Evolutionary conservation across 2,113 vertebrate species (phyloP).

Genomic region (Alouatta palliata): DNA sequence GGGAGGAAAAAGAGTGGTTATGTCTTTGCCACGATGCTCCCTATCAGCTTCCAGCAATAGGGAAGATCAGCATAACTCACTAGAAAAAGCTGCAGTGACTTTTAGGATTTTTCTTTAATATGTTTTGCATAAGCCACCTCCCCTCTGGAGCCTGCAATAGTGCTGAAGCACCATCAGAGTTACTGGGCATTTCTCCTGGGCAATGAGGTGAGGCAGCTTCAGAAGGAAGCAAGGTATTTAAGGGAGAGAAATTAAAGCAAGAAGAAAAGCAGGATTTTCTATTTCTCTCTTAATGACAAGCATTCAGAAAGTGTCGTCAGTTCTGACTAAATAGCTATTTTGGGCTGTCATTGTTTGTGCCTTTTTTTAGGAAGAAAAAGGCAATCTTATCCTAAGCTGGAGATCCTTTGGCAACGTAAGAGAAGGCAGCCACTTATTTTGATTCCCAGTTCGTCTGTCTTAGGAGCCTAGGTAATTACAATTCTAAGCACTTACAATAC

Average conservation of each 20-base stretch:
- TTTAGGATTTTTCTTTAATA: constrained; percentile 82
- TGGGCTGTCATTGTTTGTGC: constrained; percentile 85
- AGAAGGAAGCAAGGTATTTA: constrained; percentile 72
- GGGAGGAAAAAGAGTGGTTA: constrained; percentile 82
- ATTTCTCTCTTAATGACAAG: constrained; percentile 81
- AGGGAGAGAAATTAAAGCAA: constrained; percentile 69
- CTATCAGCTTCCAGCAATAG: constrained; percentile 78
- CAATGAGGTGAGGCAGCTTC: constrained; percentile 78
- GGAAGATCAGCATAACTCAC: constrained; percentile 82
- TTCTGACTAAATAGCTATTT: constrained; percentile 86
- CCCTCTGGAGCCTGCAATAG: constrained; percentile 68
- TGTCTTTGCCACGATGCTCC: constrained; percentile 78
- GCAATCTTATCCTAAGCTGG: constrained; percentile 80
- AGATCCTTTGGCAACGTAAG: constrained; percentile 77
- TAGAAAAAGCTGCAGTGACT: constrained; percentile 84
- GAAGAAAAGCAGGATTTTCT: constrained; percentile 72
- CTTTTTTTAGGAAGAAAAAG: constrained; percentile 83
- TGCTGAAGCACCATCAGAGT: constrained; percentile 68
- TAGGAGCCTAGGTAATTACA: constrained; percentile 78
- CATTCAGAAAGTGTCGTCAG: constrained; percentile 84
- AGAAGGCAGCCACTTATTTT: constrained; percentile 81
- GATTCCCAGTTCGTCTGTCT: constrained; percentile 81
- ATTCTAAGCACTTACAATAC: constrained; percentile 70
- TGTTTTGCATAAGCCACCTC: constrained; percentile 77
- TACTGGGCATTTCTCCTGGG: constrained; percentile 77